Conservation (phyloP, 2,797 vertebrate genomes). For the Leptatherina wallacei region DNA sequence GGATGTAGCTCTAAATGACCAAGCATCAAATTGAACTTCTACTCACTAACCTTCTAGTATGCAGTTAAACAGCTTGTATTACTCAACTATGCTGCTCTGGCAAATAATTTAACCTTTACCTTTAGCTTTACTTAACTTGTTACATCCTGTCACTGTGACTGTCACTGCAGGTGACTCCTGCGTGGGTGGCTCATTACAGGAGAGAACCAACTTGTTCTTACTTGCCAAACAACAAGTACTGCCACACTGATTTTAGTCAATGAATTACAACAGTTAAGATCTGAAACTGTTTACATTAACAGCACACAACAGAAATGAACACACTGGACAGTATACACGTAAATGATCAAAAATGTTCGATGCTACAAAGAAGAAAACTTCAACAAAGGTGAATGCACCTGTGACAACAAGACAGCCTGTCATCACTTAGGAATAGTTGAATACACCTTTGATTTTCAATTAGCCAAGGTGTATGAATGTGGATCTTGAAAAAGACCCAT, state of each 20-base stretch:
- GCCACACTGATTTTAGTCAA: conserved; percentile 1
- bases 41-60: not conserved
- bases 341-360: not conserved
- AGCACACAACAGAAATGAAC: not conserved
- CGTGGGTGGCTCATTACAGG: conserved; percentile 44
- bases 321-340: not conserved
- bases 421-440: not conserved
- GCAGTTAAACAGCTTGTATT: not conserved
- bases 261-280: conserved; percentile 6
- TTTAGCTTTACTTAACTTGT: conserved; percentile 6
- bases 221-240: conserved; percentile 51
- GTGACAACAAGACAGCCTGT: not conserved
- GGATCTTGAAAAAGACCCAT: not conserved
- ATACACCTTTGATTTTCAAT: not conserved
- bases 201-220: conserved; percentile 62
- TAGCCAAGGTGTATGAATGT: not conserved
- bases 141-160: conserved; percentile 26
- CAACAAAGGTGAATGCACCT: not conserved
- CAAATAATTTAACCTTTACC: not conserved
- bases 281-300: not conserved
- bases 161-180: conserved; percentile 47
- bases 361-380: not conserved
- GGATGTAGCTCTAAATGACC: not conserved
- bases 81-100: not conserved
- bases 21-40: not conserved